Conservation (phyloP, 2,113 vertebrate genomes). For the Mus musculus region GRCm39 chr3:132674001-132674500, state of each 20-base stretch:
- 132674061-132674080: background rate
- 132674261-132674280: background rate
- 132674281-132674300: background rate
- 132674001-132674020: background rate
- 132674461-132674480: conserved; percentile 24
- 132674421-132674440: background rate
- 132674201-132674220: background rate
- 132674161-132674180: background rate
- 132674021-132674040: background rate
- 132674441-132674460: conserved; percentile 20
- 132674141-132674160: too few species aligned
- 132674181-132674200: background rate
- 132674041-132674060: too few species aligned
- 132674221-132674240: background rate
- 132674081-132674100: background rate
- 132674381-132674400: background rate
- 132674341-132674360: background rate
- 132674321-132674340: background rate
- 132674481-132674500: background rate
- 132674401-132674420: background rate
- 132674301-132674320: background rate
- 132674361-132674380: background rate
- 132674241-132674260: background rate
- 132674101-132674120: background rate
- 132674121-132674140: background rate